Conservation (phyloP, 2,888 invertebrate genomes). For the Drosophila melanosoma region DNA sequence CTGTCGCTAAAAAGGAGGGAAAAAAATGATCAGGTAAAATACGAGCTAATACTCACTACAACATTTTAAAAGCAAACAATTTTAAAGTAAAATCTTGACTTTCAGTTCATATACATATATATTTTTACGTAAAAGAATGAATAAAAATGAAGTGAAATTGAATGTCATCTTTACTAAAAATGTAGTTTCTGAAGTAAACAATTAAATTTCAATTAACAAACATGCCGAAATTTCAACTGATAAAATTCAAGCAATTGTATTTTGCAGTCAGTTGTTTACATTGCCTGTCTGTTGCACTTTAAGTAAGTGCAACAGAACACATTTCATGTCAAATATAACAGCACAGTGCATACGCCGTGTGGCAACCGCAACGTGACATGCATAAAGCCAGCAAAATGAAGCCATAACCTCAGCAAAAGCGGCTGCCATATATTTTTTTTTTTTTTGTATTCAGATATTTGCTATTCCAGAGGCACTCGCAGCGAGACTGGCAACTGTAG, state of each 20-base stretch:
- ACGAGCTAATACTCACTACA: too few relatives aligned
- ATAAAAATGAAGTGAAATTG: not conserved
- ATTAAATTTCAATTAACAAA: not conserved
- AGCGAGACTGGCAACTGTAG: constrained; percentile 11
- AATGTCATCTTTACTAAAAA: not conserved
- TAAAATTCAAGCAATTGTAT: not conserved
- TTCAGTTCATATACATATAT: not conserved
- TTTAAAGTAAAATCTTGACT: not conserved
- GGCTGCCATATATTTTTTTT: constrained; percentile 27
- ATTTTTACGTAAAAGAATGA: not conserved
- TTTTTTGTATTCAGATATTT: constrained; percentile 32
- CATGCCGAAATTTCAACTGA: constrained; percentile 6
- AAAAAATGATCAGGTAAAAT: not conserved
- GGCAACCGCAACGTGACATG: constrained; percentile 28
- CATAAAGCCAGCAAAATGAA: constrained; percentile 21
- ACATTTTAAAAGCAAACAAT: not conserved
- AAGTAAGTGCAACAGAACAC: constrained; percentile 31
- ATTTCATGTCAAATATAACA: constrained; percentile 19
- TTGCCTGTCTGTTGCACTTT: constrained; percentile 22
- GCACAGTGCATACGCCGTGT: constrained; percentile 15
- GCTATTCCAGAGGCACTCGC: constrained; percentile 20
- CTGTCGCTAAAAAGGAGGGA: not conserved
- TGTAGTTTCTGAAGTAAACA: not conserved
- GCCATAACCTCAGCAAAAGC: constrained; percentile 32
- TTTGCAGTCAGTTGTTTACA: constrained; percentile 5